Conservation (phyloP, 2,113 vertebrate species). For the Pteronura brasiliensis region DNA sequence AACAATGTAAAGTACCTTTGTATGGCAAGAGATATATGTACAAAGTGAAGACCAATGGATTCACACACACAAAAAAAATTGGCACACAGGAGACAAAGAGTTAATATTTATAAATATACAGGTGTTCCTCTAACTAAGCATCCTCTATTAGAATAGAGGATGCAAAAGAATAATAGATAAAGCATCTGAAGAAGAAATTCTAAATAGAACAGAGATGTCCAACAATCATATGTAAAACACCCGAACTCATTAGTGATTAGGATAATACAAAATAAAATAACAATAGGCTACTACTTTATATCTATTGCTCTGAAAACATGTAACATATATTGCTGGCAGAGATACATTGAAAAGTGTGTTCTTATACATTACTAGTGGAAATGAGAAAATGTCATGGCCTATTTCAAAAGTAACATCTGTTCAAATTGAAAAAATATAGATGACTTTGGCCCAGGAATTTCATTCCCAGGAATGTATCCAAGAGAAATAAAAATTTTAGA, state of each 20-base stretch:
- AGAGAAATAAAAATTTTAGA: not conserved
- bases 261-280: not conserved
- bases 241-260: not conserved
- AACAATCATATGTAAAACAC: not conserved
- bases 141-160: not conserved
- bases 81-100: not conserved
- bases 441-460: not conserved
- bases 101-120: not conserved
- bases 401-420: constrained; percentile 3
- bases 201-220: not conserved
- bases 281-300: not conserved
- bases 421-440: not conserved
- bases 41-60: not conserved
- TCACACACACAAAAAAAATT: not conserved
- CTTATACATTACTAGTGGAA: not conserved
- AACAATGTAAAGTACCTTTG: not conserved
- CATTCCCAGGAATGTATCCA: not conserved
- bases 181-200: not conserved
- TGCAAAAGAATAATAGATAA: not conserved
- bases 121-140: not conserved
- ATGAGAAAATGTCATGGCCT: not conserved
- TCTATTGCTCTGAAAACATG: not conserved
- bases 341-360: not conserved
- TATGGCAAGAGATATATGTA: not conserved
- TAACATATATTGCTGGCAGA: not conserved